Percentiles rank a stretch among this genome's conserved stretches.
Conservation (phyloP, 1,140 invertebrate genomes). For the Heliothis subflexa region DNA sequence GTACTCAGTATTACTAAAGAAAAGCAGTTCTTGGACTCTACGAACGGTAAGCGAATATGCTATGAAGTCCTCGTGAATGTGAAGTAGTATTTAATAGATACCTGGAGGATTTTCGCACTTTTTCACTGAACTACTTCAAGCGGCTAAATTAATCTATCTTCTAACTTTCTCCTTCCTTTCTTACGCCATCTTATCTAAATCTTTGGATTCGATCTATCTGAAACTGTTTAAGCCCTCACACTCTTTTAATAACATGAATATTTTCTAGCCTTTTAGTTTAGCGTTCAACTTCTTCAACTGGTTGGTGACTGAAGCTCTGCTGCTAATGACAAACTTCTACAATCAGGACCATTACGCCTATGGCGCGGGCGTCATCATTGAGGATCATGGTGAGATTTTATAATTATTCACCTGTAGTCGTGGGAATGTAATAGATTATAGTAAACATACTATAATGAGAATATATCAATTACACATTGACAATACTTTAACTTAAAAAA, state of each 20-base stretch:
- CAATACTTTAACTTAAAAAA: too few species aligned
- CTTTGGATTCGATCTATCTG: too few species aligned
- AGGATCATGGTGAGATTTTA: constrained; percentile 57
- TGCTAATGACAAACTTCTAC: constrained; percentile 67
- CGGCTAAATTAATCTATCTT: background rate
- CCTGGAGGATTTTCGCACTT: too few species aligned
- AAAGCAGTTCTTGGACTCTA: constrained; percentile 64
- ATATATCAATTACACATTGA: too few species aligned
- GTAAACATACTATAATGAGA: too few species aligned
- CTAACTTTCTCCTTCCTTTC: too few species aligned
- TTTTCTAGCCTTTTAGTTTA: constrained; percentile 71
- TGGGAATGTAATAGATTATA: too few species aligned
- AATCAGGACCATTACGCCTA: constrained; percentile 63
- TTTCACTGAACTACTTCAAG: too few species aligned
- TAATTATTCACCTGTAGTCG: background rate
- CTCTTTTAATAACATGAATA: background rate
- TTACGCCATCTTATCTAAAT: too few species aligned
- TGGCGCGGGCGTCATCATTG: constrained; percentile 52
- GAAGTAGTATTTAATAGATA: too few species aligned
- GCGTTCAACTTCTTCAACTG: constrained; percentile 68
- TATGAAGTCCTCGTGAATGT: background rate
- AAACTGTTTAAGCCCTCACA: background rate
- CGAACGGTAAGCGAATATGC: constrained; percentile 59
- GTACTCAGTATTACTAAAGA: constrained; percentile 54
- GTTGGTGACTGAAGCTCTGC: constrained; percentile 70